A percentile compares a stretch with the other conserved stretches of the same genome.
Conservation (phyloP, 2,797 vertebrate genomes). For the Falco biarmicus region DNA sequence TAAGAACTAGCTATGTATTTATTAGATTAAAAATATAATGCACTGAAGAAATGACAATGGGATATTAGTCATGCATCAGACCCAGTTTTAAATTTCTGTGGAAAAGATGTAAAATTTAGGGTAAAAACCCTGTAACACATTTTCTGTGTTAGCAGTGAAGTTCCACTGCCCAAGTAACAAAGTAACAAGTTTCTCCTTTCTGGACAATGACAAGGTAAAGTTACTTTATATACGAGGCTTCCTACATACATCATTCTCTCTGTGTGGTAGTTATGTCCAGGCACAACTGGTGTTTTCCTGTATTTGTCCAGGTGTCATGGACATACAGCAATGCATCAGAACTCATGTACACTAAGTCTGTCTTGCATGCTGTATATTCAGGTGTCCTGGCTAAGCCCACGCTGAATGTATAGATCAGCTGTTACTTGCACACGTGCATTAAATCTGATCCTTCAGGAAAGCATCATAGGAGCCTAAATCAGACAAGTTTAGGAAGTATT, state of each 20-base stretch:
- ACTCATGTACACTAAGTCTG: neutral
- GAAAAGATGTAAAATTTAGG: neutral
- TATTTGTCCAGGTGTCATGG: neutral
- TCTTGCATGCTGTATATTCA: neutral
- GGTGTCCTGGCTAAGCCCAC: neutral
- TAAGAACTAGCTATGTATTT: neutral
- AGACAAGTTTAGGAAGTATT: neutral
- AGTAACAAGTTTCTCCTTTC: neutral
- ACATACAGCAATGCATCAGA: neutral
- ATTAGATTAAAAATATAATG: neutral
- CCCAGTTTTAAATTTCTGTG: neutral
- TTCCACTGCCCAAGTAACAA: neutral
- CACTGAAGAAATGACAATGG: neutral
- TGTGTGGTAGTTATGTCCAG: neutral
- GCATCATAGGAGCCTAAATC: fast-evolving
- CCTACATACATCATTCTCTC: neutral
- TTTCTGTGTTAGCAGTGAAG: neutral
- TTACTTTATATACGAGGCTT: neutral
- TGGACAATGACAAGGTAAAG: neutral
- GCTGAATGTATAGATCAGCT: neutral
- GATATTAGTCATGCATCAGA: neutral
- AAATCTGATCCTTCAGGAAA: neutral
- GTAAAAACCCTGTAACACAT: neutral
- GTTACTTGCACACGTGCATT: neutral
- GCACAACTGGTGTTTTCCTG: neutral